These are phyloP conservation scores for Eupithecia inturbata DNA, from an alignment of 2,888 invertebrate genomes.

Conservation along the genomic window DNA sequence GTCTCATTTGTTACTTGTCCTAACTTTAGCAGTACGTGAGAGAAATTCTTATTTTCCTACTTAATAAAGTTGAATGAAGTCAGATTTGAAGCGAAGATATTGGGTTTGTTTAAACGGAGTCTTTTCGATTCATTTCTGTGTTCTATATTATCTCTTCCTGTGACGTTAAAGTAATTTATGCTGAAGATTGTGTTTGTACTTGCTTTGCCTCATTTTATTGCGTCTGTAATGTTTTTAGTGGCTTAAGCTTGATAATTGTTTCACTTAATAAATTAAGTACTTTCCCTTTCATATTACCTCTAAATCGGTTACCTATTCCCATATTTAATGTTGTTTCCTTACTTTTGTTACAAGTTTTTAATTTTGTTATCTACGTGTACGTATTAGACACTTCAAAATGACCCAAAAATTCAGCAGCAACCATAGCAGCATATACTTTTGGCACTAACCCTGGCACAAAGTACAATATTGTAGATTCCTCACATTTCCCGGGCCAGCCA, in stretches of 20 bases:
- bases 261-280: background rate
- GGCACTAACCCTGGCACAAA: background rate
- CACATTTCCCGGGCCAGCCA: constrained; percentile 50
- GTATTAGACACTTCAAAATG: background rate
- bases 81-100: constrained; percentile 56
- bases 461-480: constrained; percentile 20
- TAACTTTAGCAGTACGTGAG: constrained; percentile 67
- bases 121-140: constrained; percentile 40
- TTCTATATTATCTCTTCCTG: constrained; percentile 30
- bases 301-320: background rate
- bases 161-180: constrained; percentile 17
- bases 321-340: background rate
- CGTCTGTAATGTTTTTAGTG: background rate
- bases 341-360: background rate
- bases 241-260: background rate
- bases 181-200: background rate
- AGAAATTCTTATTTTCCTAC: constrained; percentile 61
- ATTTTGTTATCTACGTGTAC: background rate
- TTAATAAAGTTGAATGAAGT: constrained; percentile 56
- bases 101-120: constrained; percentile 36
- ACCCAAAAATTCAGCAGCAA: background rate
- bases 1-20: constrained; percentile 76
- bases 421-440: background rate
- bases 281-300: background rate
- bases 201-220: background rate